Base-by-base conservation (phyloP, 2,113 vertebrate genomes). In the Eudyptes chrysolophus region DNA sequence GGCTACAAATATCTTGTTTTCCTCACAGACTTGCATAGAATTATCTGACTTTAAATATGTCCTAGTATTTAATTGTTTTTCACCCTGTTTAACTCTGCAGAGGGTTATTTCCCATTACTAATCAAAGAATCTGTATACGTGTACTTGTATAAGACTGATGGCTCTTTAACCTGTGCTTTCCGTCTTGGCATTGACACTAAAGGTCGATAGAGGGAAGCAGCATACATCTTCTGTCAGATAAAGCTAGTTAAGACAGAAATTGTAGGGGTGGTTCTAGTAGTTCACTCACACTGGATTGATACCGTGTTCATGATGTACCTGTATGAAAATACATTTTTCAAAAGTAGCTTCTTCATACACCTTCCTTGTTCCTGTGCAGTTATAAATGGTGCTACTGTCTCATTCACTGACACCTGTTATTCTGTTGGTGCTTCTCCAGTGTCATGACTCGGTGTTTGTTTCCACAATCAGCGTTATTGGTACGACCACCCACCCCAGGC, bases 171-270 rank as follows among this genome's bases (percentile, higher is more conserved):
- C n/a, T 6, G 5, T 10, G 49, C 81, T 83, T 84, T 78, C 55
- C 75, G 42, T 40, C 79, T 40, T 7, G 1, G 34, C 30, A 8
- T 4, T 11, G 88, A 40, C 69, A 4, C 64, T 3, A 18, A 17
- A 10, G 72, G 74, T 78, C 81, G 29, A 6, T 75, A 92, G 95
- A 89, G 96, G 91, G 81, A 91, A 69, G 92, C 91, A 78, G 66
- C 7, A 17, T 4, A 17, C 76, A 1, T 9, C 42, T 24, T 7
- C 62, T 61, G 58, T 7, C 22, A 8, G 61, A 26, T 13, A 30
- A 27, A 87, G 65, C 90, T 54, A 7, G 1, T 30, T 5, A 3
- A n/a, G 27, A 22, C 34, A 15, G 44, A 14, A 75, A 5, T 5
- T 27, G 34, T 12, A 29, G 40, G 8, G 20, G 13, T 10, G 7